These are phyloP conservation scores for Halictus ligatus DNA, from an alignment of 2,888 invertebrate species.

Conservation along the genomic window DNA sequence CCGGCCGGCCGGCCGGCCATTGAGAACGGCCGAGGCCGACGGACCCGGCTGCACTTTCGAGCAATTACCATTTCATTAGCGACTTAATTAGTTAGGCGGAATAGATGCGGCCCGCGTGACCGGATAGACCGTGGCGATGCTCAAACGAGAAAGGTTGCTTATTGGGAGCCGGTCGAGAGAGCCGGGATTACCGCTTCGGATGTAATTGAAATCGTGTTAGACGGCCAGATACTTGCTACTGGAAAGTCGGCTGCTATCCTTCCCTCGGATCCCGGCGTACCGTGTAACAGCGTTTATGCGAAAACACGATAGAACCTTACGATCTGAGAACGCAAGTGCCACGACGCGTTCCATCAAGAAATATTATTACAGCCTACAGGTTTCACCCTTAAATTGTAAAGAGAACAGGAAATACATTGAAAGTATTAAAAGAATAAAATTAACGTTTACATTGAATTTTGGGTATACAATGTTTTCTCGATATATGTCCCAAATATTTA, in stretches of 20 bases:
- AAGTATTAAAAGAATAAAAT: too few species aligned
- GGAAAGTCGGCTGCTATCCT: constrained; percentile 23
- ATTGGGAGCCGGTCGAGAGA: constrained; percentile 25
- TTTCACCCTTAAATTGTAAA: too few species aligned
- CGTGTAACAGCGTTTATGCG: neutral
- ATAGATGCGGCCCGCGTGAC: constrained; percentile 45
- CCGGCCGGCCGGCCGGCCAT: neutral
- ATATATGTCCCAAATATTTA: too few species aligned
- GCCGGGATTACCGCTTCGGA: constrained; percentile 29
- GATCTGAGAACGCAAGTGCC: too few species aligned
- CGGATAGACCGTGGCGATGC: constrained; percentile 34
- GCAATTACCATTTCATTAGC: constrained; percentile 66
- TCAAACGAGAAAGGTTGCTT: constrained; percentile 39
- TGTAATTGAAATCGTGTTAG: constrained; percentile 46
- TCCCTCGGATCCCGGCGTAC: neutral
- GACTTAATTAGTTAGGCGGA: constrained; percentile 60
- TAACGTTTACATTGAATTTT: too few species aligned
- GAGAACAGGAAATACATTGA: too few species aligned
- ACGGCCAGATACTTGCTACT: constrained; percentile 14
- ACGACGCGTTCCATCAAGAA: too few species aligned
- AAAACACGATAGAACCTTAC: neutral
- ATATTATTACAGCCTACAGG: too few species aligned
- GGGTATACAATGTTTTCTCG: too few species aligned
- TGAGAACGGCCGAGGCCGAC: constrained; percentile 16
- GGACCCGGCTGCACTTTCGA: constrained; percentile 46